These are phyloP conservation scores for Drosophila bocki DNA, from an alignment of 1,140 invertebrate genomes.

Conservation along the genomic window DNA sequence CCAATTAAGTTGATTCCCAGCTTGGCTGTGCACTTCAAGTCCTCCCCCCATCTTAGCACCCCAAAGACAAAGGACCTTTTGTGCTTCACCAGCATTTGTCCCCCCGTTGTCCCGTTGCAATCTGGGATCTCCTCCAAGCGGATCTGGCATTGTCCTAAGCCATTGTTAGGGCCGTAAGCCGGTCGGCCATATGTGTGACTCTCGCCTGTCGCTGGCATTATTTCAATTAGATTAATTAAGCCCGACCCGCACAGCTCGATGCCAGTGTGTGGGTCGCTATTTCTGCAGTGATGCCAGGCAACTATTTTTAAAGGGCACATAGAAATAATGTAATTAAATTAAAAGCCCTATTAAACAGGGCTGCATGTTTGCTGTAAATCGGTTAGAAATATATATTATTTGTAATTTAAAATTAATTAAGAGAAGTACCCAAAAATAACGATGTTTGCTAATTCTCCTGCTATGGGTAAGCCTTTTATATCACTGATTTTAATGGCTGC, in stretches of 20 bases:
- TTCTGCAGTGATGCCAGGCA: conserved; percentile 2
- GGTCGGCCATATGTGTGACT: conserved; percentile 24
- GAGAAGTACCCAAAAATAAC: too few relatives aligned
- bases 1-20: conserved; percentile 32
- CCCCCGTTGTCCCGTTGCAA: conserved; percentile 10
- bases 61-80: conserved; percentile 38
- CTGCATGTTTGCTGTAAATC: not conserved
- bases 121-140: conserved; percentile 25
- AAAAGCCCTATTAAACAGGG: not conserved
- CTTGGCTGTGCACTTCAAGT: conserved; percentile 19
- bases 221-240: conserved; percentile 61
- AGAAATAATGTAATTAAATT: not conserved
- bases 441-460: too few relatives aligned
- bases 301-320: conserved; percentile 3
- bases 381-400: not conserved
- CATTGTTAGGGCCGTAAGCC: conserved; percentile 40
- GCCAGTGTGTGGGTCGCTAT: not conserved
- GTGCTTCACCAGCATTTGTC: conserved; percentile 9
- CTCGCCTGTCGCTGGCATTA: conserved; percentile 42
- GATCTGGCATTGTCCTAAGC: conserved; percentile 35
- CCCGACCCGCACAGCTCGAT: conserved; percentile 13
- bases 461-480: too few relatives aligned
- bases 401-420: too few relatives aligned
- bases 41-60: not conserved
- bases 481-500: too few relatives aligned